A percentile compares a stretch with the other conserved stretches of the same genome.
These are phyloP conservation scores for Tenodera sinensis DNA, from an alignment of 2,888 invertebrate species.

Conservation along the genomic window DNA sequence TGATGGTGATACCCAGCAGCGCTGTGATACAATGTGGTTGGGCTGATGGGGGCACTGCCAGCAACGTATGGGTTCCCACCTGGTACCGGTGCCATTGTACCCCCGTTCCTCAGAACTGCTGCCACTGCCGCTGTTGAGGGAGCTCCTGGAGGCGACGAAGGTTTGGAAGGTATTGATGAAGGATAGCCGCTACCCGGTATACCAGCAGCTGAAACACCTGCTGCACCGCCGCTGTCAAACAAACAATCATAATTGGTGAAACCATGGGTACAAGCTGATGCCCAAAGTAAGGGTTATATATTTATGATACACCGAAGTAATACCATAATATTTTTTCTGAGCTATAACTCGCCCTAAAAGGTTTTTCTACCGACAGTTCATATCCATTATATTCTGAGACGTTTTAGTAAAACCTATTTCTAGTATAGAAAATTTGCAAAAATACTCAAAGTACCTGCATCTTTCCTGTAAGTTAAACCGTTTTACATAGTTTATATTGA, in stretches of 20 bases:
- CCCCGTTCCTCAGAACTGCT: neutral
- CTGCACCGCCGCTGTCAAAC: neutral
- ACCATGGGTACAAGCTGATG: neutral
- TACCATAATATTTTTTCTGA: too few relatives aligned
- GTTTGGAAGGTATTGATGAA: neutral
- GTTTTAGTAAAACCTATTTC: too few relatives aligned
- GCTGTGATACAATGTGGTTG: neutral
- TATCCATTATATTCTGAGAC: too few relatives aligned
- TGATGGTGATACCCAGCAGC: neutral
- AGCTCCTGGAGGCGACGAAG: neutral
- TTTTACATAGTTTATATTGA: too few relatives aligned
- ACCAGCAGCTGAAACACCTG: neutral
- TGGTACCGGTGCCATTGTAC: neutral
- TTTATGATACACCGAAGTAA: too few relatives aligned
- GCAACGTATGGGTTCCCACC: neutral
- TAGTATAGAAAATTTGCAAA: too few relatives aligned
- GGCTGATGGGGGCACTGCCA: neutral
- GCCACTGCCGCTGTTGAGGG: neutral
- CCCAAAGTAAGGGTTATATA: neutral
- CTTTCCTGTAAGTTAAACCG: too few relatives aligned
- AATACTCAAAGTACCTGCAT: too few relatives aligned
- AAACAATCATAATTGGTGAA: neutral
- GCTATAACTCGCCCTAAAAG: too few relatives aligned
- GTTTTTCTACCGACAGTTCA: too few relatives aligned
- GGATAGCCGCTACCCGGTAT: neutral